These are phyloP conservation scores for Coracopsis vasa DNA, from an alignment of 2,113 vertebrate genomes.

Conservation along the genomic window DNA sequence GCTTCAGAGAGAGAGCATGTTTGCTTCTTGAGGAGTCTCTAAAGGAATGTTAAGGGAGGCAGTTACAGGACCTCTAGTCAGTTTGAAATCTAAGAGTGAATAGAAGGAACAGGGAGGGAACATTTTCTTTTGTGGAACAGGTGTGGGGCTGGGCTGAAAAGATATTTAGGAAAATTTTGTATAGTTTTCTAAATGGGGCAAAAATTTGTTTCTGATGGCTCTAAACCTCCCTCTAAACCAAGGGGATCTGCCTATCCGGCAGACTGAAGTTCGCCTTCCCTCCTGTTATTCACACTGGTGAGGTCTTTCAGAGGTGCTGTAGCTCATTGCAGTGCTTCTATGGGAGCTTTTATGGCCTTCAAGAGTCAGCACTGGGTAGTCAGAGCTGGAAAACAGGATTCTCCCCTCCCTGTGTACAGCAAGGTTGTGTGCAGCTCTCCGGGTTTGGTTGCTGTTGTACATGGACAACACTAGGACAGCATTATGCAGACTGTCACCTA, in stretches of 20 bases:
- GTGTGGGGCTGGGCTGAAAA: neutral
- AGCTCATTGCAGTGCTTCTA: neutral
- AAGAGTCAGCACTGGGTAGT: neutral
- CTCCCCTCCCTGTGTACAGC: neutral
- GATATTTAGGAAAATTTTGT: neutral
- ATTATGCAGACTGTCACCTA: neutral
- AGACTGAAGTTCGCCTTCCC: neutral
- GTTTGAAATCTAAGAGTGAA: neutral
- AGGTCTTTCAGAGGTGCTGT: neutral
- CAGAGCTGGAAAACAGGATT: neutral
- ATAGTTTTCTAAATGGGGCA: neutral
- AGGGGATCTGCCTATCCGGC: neutral
- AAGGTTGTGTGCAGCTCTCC: neutral
- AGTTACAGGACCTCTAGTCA: neutral
- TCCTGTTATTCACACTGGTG: accelerated
- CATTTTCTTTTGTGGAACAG: neutral
- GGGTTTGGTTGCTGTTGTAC: neutral
- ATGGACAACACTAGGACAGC: neutral
- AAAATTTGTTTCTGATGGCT: neutral
- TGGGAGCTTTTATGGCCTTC: neutral
- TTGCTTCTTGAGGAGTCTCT: neutral
- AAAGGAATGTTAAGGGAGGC: neutral
- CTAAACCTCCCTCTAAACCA: neutral
- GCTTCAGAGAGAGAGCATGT: neutral
- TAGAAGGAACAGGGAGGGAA: neutral